phyloP scores from a whole-genome alignment of 2,888 invertebrate species.

The Agrochola lychnidis region DNA sequence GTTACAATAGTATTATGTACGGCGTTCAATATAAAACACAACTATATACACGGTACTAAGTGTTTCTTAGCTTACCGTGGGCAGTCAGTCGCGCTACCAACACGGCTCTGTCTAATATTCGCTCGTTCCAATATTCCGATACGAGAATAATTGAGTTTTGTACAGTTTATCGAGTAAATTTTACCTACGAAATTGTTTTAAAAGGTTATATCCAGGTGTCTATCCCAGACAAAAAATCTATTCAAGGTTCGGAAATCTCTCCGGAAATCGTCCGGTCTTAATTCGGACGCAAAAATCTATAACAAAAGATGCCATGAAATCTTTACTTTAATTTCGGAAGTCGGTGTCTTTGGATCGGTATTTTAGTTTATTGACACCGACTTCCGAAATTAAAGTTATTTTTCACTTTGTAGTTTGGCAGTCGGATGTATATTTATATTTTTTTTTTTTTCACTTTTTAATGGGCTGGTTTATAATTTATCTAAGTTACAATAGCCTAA shows the following conservation, averaged over 20 bases:
- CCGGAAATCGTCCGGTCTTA: neutral
- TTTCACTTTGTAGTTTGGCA: too few species aligned
- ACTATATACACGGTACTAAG: too few species aligned
- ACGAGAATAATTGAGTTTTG: neutral
- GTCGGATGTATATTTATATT: too few species aligned
- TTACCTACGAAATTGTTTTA: neutral
- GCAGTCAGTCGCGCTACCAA: neutral
- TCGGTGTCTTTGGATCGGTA: too few species aligned
- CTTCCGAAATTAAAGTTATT: too few species aligned
- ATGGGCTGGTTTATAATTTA: too few species aligned
- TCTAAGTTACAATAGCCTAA: too few species aligned
- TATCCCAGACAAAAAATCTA: neutral
- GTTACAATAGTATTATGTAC: slow-evolving; percentile 28
- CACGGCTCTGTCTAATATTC: neutral
- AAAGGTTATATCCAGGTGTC: too few species aligned
- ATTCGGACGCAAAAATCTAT: neutral
- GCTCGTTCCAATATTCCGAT: neutral
- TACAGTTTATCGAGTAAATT: neutral
- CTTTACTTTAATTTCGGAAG: too few species aligned
- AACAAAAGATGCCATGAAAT: neutral
- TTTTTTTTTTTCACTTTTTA: too few species aligned
- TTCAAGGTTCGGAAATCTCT: too few species aligned
- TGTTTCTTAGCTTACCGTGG: neutral
- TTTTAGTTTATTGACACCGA: too few species aligned
- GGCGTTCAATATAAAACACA: neutral